Base-by-base conservation (phyloP, 1,140 invertebrate genomes). In the Drosophila repleta region DNA sequence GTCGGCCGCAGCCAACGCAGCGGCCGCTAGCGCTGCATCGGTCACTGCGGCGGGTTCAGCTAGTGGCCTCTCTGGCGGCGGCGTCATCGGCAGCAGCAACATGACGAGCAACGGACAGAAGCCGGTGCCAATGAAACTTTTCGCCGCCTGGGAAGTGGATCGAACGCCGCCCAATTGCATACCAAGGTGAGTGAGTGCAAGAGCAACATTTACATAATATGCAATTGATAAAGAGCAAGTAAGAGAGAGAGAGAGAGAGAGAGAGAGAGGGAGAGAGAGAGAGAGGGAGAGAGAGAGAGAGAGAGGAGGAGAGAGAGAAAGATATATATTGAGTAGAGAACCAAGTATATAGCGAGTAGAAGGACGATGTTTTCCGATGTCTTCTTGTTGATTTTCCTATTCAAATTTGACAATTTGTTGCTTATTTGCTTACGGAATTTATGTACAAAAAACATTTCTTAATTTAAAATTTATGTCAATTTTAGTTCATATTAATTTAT, bases 101-200 rank as follows among this genome's bases (percentile, higher is more conserved):
- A 41, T 64, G 43, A 66, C 63, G 29, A 62, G 67, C 29, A 87
- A 79, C 60, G 73, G 75, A 46, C 82, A 84, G 29, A 97, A 97
- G 94, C 97, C 97, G 81, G 96, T 98, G 91, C 97, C 97, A 81
- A 99, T 99, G 98, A 98, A 98, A 93, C 94, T 99, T 74, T 99
- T 99, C 93, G 97, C 98, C 67, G 98, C 97, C 77, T 98, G 97
- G 97, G 98, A 99, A 94, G 96, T 99, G 64, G 98, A 99, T 93
- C 95, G 98, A 91, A 98, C 97, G 65, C 97, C 98, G 49, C 96
- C 98, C 67, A 98, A 98, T 93, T 99, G 98, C 93, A 98, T 99
- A 93, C 97, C 98, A 92, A 97, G 97, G 97, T 98, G 94, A 93
- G 29, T 29, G 82, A n/a, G n/a, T 87, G 46, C 26, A 51, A 8